phyloP scores from a whole-genome alignment of 2,113 vertebrate species.

The Amphilophus citrinellus region DNA sequence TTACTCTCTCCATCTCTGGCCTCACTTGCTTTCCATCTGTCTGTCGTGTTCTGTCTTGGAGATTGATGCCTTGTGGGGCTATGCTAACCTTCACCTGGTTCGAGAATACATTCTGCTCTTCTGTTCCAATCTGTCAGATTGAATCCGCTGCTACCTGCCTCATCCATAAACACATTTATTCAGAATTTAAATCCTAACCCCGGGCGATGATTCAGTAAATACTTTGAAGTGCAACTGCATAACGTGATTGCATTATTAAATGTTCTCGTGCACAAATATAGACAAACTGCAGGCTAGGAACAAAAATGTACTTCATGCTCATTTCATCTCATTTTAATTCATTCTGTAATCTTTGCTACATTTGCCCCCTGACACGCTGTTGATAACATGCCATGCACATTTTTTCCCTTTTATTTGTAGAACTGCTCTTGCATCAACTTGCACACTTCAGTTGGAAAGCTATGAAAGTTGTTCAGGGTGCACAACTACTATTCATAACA shows the following conservation, averaged over 20 bases:
- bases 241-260: constrained; percentile 79
- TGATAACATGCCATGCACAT: constrained; percentile 66
- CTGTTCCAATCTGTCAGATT: constrained; percentile 79
- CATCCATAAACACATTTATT: constrained; percentile 80
- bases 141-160: constrained; percentile 73
- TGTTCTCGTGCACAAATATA: constrained; percentile 76
- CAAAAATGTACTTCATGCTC: constrained; percentile 73
- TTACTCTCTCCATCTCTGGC: constrained; percentile 53
- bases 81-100: constrained; percentile 78
- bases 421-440: constrained; percentile 50
- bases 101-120: constrained; percentile 61
- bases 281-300: constrained; percentile 73
- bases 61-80: constrained; percentile 71
- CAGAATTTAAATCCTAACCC: constrained; percentile 78
- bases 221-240: constrained; percentile 80
- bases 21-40: constrained; percentile 60
- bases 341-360: constrained; percentile 59
- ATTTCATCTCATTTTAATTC: constrained; percentile 71
- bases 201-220: constrained; percentile 74
- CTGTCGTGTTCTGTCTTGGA: constrained; percentile 65
- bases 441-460: constrained; percentile 24
- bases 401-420: constrained; percentile 38
- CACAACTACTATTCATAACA: constrained; percentile 3
- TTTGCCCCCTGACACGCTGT: constrained; percentile 65
- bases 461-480: constrained; percentile 41